Evolutionary conservation across 2,888 invertebrate species (phyloP), one percentile per base, ranked within the genome.

Genomic region (Vesta saturnalis): DNA sequence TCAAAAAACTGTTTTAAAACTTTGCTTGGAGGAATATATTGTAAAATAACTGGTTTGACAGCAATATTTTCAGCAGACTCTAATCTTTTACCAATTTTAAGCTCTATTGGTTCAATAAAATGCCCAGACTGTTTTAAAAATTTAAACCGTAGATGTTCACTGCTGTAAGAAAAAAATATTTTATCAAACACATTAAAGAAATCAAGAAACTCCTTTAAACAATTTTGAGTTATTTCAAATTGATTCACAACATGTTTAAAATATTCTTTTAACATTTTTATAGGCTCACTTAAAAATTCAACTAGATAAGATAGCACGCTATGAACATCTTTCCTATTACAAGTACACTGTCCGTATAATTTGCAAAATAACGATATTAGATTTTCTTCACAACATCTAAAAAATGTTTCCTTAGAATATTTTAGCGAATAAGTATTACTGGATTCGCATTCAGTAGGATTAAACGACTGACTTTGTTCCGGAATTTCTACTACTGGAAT

Each of bases 261-360:
- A 47, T 47, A 14, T 47, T 47, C 43, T 16, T 47, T 47, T 47
- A 47, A 47, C 15, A 47, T 47, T 47, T 6, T 47, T 6, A 16
- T 47, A 47, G 47, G 47, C 47, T 47, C 43, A 47, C 47, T 47
- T 47, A 47, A 47, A 47, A 47, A 47, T 47, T 47, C 47, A 23
- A 23, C 23, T 6, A 43, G 43, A 43, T 43, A 43, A 43, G 43
- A 43, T 43, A 43, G 43, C 43, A 43, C 43, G 5, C 5, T 43
- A 43, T 43, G 43, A 43, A 43, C 43, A 15, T 47, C 15, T 47
- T 47, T 47, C 15, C 15, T 47, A 15, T 47, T 47, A 47, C 12
- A 47, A 47, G 47, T 47, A 47, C 47, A 47, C 47, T 16, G 47
- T 15, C 47, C 47, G 15, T 47, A 43, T 43, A 43, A 43, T 43